These are phyloP conservation scores for Schlechtendalia chinensis DNA, from an alignment of 1,140 invertebrate genomes.

Conservation along the genomic window DNA sequence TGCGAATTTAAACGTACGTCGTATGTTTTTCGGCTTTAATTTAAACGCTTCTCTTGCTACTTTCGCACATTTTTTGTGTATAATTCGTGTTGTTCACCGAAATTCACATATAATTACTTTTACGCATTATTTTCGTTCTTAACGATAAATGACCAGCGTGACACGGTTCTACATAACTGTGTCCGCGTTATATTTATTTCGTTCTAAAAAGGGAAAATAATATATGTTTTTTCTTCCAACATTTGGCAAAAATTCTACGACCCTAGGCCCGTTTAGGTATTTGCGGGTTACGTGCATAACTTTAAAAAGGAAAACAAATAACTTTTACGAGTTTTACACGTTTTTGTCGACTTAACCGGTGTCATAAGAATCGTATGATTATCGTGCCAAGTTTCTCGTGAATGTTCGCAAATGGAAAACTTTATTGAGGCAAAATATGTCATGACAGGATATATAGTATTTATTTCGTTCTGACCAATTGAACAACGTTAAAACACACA, in stretches of 20 bases:
- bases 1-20: no score
- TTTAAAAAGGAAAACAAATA: constrained; percentile 21
- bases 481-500: neutral
- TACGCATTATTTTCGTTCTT: neutral
- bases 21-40: no score
- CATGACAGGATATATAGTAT: neutral
- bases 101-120: neutral
- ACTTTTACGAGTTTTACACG: constrained; percentile 8
- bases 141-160: neutral
- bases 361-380: constrained; percentile 17
- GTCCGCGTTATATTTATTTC: constrained; percentile 13
- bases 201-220: constrained; percentile 3
- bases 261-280: neutral
- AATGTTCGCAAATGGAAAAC: neutral
- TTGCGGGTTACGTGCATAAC: neutral
- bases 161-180: neutral
- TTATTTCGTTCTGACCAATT: neutral
- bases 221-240: constrained; percentile 24
- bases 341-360: constrained; percentile 8
- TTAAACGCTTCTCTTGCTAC: no score
- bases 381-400: neutral
- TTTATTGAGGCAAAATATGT: neutral
- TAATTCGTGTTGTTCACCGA: neutral
- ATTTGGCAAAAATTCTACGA: constrained; percentile 7
- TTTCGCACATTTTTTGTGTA: neutral